Evolutionary conservation across 2,113 vertebrate species (phyloP).

Genomic region (Nothoprocta perdicaria): DNA sequence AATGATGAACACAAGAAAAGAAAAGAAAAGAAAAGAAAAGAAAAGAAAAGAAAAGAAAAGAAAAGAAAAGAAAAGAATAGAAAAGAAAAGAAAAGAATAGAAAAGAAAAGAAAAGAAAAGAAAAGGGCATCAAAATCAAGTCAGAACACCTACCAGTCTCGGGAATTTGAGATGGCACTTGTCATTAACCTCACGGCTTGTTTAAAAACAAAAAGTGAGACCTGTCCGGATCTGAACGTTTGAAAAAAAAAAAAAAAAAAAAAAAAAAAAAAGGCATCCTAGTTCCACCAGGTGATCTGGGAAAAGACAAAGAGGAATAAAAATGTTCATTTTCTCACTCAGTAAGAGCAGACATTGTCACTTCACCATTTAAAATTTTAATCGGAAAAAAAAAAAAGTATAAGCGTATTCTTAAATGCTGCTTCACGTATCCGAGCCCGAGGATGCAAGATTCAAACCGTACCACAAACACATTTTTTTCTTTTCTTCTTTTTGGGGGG

Average conservation of each 20-base stretch:
- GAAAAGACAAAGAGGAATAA: not conserved
- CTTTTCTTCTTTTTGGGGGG: no score
- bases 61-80: not conserved
- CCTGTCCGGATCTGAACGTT: not conserved
- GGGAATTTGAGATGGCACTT: not conserved
- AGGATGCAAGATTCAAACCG: not conserved
- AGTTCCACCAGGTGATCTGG: not conserved
- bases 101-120: not conserved
- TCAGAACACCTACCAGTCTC: not conserved
- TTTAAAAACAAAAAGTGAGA: not conserved
- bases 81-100: not conserved
- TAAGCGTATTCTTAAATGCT: not conserved
- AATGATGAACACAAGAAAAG: not conserved
- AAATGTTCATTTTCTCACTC: not conserved
- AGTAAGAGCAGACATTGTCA: not conserved
- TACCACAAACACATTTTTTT: not conserved
- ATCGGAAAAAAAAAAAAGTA: not conserved
- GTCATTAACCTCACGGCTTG: not conserved
- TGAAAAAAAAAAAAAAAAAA: not conserved
- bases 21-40: not conserved
- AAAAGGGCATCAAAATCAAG: not conserved
- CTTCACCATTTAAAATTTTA: not conserved
- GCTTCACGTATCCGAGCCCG: not conserved
- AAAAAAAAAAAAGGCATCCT: not conserved
- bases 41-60: not conserved